Conservation (phyloP, 2,797 vertebrate species). For the Manis pentadactyla region DNA sequence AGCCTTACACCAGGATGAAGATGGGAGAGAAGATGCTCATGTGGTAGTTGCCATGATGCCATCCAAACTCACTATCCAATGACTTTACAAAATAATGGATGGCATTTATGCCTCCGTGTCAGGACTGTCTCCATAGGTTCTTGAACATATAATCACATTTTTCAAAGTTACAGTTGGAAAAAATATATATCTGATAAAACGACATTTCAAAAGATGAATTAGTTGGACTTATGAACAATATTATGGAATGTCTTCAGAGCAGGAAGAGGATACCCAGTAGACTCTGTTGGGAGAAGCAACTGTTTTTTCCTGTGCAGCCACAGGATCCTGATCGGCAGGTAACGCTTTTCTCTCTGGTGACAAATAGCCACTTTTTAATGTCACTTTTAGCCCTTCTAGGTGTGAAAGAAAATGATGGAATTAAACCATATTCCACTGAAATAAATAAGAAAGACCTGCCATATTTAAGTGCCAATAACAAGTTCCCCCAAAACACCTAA, state of each 20-base stretch:
- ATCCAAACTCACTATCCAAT: not conserved
- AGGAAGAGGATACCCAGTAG: not conserved
- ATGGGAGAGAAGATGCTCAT: not conserved
- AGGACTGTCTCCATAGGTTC: not conserved
- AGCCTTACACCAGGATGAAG: not conserved
- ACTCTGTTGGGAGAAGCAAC: not conserved
- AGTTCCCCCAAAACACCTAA: not conserved
- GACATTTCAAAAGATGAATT: not conserved
- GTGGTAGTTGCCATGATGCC: not conserved
- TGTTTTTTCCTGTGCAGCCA: not conserved
- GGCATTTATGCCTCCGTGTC: not conserved
- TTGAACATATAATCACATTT: not conserved
- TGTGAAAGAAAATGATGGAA: not conserved
- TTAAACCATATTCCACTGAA: not conserved
- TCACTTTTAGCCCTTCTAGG: not conserved
- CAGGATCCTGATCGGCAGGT: not conserved
- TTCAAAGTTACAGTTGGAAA: slow-evolving; percentile 22
- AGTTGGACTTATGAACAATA: not conserved
- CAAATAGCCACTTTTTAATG: not conserved
- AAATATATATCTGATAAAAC: not conserved
- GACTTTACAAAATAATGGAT: not conserved
- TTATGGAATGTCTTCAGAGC: not conserved
- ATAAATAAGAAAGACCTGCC: slow-evolving; percentile 46
- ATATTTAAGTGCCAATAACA: not conserved
- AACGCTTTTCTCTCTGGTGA: not conserved